Conservation (phyloP, 2,797 vertebrate genomes). For the Decapterus maruadsi region DNA sequence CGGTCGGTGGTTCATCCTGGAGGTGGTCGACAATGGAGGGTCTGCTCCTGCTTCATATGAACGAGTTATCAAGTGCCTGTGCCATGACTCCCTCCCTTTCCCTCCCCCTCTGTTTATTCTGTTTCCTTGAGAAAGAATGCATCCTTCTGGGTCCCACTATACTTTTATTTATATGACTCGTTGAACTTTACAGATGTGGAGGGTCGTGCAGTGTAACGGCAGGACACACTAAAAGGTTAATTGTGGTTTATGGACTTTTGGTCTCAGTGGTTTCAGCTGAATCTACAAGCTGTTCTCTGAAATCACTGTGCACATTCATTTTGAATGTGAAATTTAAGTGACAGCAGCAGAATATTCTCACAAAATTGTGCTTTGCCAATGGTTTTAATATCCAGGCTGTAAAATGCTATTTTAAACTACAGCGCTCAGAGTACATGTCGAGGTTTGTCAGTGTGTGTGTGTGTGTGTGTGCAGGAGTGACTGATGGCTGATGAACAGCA, state of each 20-base stretch:
- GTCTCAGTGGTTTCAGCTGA: constrained; percentile 19
- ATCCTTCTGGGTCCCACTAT: constrained; percentile 71
- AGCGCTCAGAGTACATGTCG: constrained; percentile 52
- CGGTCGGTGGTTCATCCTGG: constrained; percentile 81
- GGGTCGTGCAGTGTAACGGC: constrained; percentile 39
- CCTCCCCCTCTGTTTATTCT: constrained; percentile 49
- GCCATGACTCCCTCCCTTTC: constrained; percentile 42
- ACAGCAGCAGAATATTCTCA: constrained; percentile 5
- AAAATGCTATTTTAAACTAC: constrained; percentile 64
- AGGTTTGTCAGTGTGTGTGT: constrained; percentile 7
- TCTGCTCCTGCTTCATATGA: constrained; percentile 48
- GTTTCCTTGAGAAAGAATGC: constrained; percentile 80
- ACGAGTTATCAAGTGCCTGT: constrained; percentile 45
- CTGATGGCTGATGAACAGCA: constrained; percentile 79
- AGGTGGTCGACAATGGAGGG: constrained; percentile 34
- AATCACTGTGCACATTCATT: background rate
- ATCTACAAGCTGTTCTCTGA: background rate
- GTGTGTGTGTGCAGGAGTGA: constrained; percentile 49
- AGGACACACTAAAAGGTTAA: constrained; percentile 18
- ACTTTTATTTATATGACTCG: constrained; percentile 69
- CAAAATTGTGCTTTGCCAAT: constrained; percentile 26
- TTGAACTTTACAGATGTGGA: constrained; percentile 64
- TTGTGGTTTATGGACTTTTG: constrained; percentile 18
- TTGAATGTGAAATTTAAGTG: background rate
- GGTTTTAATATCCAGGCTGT: constrained; percentile 33